Evolutionary conservation across 1,140 invertebrate species (phyloP).

Genomic region (Asbolus verrucosus): DNA sequence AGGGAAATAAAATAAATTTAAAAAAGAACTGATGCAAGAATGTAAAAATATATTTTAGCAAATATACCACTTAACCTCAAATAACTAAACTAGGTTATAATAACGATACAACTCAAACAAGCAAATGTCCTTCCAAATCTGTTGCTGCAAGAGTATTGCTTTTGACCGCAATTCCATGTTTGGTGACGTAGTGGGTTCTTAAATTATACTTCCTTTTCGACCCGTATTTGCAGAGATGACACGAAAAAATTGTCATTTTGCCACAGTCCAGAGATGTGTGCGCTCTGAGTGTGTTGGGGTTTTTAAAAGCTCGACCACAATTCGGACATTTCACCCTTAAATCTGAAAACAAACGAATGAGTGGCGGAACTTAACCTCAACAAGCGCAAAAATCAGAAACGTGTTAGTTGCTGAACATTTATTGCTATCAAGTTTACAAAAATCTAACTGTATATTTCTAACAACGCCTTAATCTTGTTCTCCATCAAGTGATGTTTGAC

Average conservation of each 20-base stretch:
- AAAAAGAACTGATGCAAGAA: neutral
- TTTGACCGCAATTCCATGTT: constrained; percentile 50
- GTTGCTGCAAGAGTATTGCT: neutral
- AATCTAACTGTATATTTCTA: constrained; percentile 5
- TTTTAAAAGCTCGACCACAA: constrained; percentile 57
- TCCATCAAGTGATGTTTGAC: constrained; percentile 12
- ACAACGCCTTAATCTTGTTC: constrained; percentile 12
- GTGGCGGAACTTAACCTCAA: neutral
- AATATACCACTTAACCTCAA: too few relatives aligned
- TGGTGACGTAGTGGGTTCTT: constrained; percentile 56
- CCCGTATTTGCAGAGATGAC: constrained; percentile 52
- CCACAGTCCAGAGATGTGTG: constrained; percentile 58
- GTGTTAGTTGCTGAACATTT: too few relatives aligned
- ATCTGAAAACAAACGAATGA: constrained; percentile 19
- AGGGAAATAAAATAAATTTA: neutral
- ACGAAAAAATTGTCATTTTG: constrained; percentile 50
- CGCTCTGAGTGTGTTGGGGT: constrained; percentile 53
- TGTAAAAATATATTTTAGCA: constrained; percentile 26
- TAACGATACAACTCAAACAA: too few relatives aligned
- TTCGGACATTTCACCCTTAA: constrained; percentile 46
- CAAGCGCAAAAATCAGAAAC: too few relatives aligned
- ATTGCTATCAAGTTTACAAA: constrained; percentile 3
- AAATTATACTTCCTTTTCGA: constrained; percentile 59
- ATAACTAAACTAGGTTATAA: too few relatives aligned
- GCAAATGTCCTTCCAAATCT: too few relatives aligned